Percentiles rank a stretch among this genome's conserved stretches.
These are phyloP conservation scores for Chelonus formosanus DNA, from an alignment of 2,888 invertebrate genomes.

Conservation along the genomic window DNA sequence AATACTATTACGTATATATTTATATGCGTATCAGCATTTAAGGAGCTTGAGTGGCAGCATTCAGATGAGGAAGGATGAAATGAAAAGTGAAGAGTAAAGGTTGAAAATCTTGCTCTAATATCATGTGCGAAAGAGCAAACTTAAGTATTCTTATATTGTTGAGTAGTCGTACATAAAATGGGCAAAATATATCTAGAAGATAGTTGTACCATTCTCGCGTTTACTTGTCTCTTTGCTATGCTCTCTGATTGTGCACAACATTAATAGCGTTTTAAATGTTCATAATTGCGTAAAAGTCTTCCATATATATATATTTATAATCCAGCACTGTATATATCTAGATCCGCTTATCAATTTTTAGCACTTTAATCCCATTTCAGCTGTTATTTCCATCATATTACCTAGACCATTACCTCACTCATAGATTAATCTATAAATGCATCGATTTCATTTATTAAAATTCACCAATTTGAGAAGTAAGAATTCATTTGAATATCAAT, in stretches of 20 bases:
- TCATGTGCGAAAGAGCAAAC: conserved; percentile 19
- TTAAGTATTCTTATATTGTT: conserved; percentile 35
- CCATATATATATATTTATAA: neutral
- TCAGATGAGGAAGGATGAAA: conserved; percentile 1
- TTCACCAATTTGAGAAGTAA: too few relatives aligned
- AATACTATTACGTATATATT: conserved; percentile 22
- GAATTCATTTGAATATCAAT: too few relatives aligned
- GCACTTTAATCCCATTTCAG: conserved; percentile 1
- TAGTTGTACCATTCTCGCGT: conserved; percentile 33
- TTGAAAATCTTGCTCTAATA: conserved; percentile 16
- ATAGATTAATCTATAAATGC: neutral
- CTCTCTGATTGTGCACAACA: neutral
- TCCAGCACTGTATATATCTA: conserved; percentile 13
- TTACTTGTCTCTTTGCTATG: conserved; percentile 37
- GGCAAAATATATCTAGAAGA: conserved; percentile 38
- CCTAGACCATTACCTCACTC: neutral
- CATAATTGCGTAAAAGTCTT: conserved; percentile 7
- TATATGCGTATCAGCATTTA: conserved; percentile 27
- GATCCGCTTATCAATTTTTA: conserved; percentile 28
- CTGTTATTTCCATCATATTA: neutral
- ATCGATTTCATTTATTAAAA: neutral
- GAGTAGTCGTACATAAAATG: conserved; percentile 30
- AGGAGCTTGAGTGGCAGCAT: conserved; percentile 18
- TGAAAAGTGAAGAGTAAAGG: conserved; percentile 8
- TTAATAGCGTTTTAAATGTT: neutral